Evolutionary conservation across 1,140 invertebrate species (phyloP).

Genomic region (Dysdera silvatica): DNA sequence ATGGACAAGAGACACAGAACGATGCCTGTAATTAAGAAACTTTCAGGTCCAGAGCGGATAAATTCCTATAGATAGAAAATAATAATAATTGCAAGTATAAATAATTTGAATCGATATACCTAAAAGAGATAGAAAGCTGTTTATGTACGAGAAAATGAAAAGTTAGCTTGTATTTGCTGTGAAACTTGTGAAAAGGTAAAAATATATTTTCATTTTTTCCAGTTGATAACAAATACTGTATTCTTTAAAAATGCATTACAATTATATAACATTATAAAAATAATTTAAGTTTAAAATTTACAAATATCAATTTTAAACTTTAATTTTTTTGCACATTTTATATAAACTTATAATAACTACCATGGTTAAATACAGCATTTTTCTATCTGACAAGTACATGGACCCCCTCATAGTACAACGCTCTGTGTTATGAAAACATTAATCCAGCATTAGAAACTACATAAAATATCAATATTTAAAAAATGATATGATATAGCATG

Average conservation of each 20-base stretch:
- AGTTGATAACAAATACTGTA: too few relatives aligned
- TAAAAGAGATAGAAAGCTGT: too few relatives aligned
- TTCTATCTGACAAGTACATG: too few relatives aligned
- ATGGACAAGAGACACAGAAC: constrained; percentile 41
- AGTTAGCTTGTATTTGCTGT: neutral
- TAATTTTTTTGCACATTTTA: neutral
- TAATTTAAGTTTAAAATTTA: neutral
- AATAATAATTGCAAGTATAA: neutral
- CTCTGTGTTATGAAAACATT: too few relatives aligned
- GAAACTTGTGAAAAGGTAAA: neutral
- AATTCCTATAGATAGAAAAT: constrained; percentile 41
- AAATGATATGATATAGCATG: too few relatives aligned
- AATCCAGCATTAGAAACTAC: too few relatives aligned
- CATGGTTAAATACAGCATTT: too few relatives aligned
- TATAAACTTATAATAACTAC: too few relatives aligned
- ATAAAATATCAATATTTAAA: too few relatives aligned
- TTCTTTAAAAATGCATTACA: too few relatives aligned
- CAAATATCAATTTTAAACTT: neutral
- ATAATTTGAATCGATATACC: neutral
- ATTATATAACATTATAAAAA: neutral
- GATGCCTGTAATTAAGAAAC: constrained; percentile 43
- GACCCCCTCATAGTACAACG: too few relatives aligned
- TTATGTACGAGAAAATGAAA: neutral
- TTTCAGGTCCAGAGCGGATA: constrained; percentile 40
- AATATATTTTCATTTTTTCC: neutral